Percentiles rank a stretch among this genome's conserved stretches.
These are phyloP conservation scores for Pyrocoelia pectoralis DNA, from an alignment of 2,888 invertebrate genomes.

Conservation along the genomic window DNA sequence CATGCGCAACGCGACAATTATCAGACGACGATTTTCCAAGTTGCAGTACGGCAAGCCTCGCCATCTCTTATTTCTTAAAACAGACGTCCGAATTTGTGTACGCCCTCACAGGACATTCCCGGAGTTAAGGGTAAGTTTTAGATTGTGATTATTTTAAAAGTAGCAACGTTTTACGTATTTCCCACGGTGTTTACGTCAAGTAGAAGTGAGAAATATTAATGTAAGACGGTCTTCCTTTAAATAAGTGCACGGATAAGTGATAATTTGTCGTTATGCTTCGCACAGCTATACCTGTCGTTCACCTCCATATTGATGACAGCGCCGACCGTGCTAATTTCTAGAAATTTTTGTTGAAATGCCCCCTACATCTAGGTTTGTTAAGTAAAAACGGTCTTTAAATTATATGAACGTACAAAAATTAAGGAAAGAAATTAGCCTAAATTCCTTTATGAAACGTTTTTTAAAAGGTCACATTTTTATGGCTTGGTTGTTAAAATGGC, in stretches of 20 bases:
- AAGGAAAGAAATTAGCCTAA: slow-evolving; percentile 33
- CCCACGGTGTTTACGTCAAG: slow-evolving; percentile 4
- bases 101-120: slow-evolving; percentile 67
- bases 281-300: slow-evolving; percentile 47
- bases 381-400: slow-evolving; percentile 61
- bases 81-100: slow-evolving; percentile 61
- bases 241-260: slow-evolving; percentile 1
- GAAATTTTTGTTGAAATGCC: slow-evolving; percentile 73
- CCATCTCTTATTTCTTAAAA: slow-evolving; percentile 60
- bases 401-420: slow-evolving; percentile 41
- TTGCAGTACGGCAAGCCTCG: slow-evolving; percentile 59
- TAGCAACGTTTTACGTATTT: slow-evolving; percentile 10
- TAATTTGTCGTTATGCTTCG: slow-evolving; percentile 23
- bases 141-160: slow-evolving; percentile 35
- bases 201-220: background rate
- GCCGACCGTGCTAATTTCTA: slow-evolving; percentile 73
- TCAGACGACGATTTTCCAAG: slow-evolving; percentile 4
- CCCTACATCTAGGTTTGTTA: slow-evolving; percentile 62
- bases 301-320: slow-evolving; percentile 71
- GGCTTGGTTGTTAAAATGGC: slow-evolving; percentile 47
- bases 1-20: slow-evolving; percentile 13
- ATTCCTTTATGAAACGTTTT: background rate
- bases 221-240: background rate
- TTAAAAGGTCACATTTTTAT: slow-evolving; percentile 1
- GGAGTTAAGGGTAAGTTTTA: slow-evolving; percentile 59